Evolutionary conservation across 2,797 vertebrate species (phyloP).

Genomic region (Leuciscus waleckii): DNA sequence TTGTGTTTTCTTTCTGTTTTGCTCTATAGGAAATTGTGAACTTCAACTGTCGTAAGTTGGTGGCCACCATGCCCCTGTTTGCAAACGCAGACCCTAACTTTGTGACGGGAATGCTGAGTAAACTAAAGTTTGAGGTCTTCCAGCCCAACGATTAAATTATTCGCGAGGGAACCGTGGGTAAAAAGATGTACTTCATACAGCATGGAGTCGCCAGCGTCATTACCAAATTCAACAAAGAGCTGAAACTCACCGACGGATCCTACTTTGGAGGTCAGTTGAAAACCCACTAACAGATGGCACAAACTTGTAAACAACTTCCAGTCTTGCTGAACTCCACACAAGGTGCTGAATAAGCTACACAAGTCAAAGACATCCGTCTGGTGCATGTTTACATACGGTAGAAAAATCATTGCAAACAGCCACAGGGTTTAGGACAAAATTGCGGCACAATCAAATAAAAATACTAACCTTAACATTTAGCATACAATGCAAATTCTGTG

Average conservation of each 20-base stretch:
- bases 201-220: constrained; percentile 97
- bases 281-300: background rate
- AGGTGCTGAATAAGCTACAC: background rate
- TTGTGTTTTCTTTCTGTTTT: constrained; percentile 18
- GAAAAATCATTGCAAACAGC: background rate
- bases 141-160: constrained; percentile 98
- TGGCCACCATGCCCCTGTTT: constrained; percentile 97
- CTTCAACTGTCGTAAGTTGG: constrained; percentile 96
- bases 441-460: background rate
- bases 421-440: background rate
- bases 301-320: background rate
- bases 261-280: constrained; percentile 91
- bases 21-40: constrained; percentile 93
- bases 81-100: constrained; percentile 98
- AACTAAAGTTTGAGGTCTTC: constrained; percentile 95
- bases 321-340: background rate
- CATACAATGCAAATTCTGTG: too few species aligned
- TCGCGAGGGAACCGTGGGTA: constrained; percentile 94
- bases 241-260: constrained; percentile 97
- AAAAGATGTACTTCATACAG: constrained; percentile 99
- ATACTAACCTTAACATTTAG: background rate
- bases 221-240: constrained; percentile 96
- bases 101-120: constrained; percentile 98
- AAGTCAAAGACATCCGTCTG: background rate
- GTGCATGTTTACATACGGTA: background rate